Conservation (phyloP, 2,888 invertebrate genomes). For the Graphium colonna region DNA sequence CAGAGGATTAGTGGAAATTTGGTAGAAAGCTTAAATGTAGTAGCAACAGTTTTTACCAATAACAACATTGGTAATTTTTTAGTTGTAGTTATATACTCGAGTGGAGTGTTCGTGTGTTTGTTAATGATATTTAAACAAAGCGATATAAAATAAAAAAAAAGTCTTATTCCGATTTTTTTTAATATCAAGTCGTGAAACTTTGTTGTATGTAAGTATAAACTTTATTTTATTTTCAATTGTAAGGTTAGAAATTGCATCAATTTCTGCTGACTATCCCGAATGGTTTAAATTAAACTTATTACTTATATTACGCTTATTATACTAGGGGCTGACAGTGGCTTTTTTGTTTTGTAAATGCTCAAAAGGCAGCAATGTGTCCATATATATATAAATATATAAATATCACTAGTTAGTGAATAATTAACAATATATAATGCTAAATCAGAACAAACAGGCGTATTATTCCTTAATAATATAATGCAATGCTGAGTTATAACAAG, state of each 20-base stretch:
- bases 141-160: neutral
- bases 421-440: slow-evolving; percentile 31
- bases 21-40: neutral
- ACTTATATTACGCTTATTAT: slow-evolving; percentile 58
- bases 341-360: slow-evolving; percentile 51
- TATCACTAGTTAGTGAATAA: slow-evolving; percentile 27
- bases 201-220: slow-evolving; percentile 56
- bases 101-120: slow-evolving; percentile 13
- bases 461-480: neutral
- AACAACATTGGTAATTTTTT: slow-evolving; percentile 2
- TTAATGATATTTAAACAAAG: neutral
- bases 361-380: slow-evolving; percentile 27
- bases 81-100: slow-evolving; percentile 17
- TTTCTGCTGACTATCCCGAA: slow-evolving; percentile 67
- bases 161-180: too few relatives aligned
- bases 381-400: slow-evolving; percentile 24
- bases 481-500: neutral
- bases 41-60: neutral
- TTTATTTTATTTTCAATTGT: slow-evolving; percentile 39
- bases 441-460: neutral
- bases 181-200: slow-evolving; percentile 30
- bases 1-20: too few relatives aligned
- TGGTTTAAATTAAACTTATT: slow-evolving; percentile 43
- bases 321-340: slow-evolving; percentile 71
- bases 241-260: slow-evolving; percentile 73